Percentiles rank a stretch among this genome's conserved stretches.
phyloP scores from a whole-genome alignment of 2,888 invertebrate species.

The Pandemis corylana region DNA sequence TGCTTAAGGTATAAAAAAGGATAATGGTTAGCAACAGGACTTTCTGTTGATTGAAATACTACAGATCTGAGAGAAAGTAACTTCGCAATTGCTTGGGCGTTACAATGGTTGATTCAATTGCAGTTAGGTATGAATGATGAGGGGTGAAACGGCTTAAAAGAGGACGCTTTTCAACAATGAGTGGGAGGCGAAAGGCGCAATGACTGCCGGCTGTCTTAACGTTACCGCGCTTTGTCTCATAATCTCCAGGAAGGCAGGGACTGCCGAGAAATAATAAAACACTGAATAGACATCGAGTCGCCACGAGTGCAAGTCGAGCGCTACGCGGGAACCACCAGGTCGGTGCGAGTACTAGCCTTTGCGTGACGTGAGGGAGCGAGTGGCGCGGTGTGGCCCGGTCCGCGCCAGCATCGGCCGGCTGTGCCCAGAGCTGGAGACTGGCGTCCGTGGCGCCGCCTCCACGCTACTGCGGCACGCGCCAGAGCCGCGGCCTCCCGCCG shows the following conservation, averaged over 20 bases:
- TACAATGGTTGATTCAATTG: constrained; percentile 30
- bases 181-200: constrained; percentile 52
- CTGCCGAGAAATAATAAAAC: constrained; percentile 19
- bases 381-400: constrained; percentile 60
- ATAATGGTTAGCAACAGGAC: neutral
- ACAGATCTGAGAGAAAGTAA: constrained; percentile 7
- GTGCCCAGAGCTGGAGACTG: constrained; percentile 62
- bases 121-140: constrained; percentile 26
- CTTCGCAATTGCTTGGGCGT: constrained; percentile 26
- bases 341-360: constrained; percentile 49
- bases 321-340: constrained; percentile 65
- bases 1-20: neutral
- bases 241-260: constrained; percentile 45
- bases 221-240: constrained; percentile 52
- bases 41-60: neutral
- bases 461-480: constrained; percentile 83
- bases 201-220: constrained; percentile 50
- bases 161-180: constrained; percentile 53
- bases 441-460: constrained; percentile 80
- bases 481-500: constrained; percentile 59
- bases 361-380: constrained; percentile 51
- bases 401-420: constrained; percentile 64
- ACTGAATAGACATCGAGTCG: constrained; percentile 44
- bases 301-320: constrained; percentile 57
- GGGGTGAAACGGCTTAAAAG: constrained; percentile 55